Percentiles rank a stretch among this genome's conserved stretches.
Evolutionary conservation across 2,797 vertebrate species (phyloP).

Genomic region (Hoplostethus atlanticus): DNA sequence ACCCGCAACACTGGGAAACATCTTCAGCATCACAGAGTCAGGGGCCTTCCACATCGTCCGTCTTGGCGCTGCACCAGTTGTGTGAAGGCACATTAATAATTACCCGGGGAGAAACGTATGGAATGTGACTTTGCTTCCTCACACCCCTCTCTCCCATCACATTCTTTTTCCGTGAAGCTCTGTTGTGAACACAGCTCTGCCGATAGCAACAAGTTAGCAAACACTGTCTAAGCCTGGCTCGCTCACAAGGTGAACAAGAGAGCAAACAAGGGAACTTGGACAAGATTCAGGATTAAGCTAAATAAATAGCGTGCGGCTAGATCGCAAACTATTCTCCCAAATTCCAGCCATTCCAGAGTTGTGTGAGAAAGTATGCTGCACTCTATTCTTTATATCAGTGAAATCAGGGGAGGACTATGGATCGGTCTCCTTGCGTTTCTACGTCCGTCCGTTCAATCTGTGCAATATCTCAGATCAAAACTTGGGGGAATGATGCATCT

Average conservation of each 20-base stretch:
- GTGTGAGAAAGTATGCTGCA: conserved; percentile 6
- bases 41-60: conserved; percentile 8
- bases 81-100: conserved; percentile 76
- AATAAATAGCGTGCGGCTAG: conserved; percentile 28
- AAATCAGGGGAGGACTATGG: too few relatives aligned
- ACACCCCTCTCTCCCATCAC: conserved; percentile 35
- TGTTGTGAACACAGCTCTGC: conserved; percentile 34
- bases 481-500: background rate
- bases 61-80: conserved; percentile 36
- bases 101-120: conserved; percentile 70
- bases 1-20: conserved; percentile 13
- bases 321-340: conserved; percentile 41
- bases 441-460: background rate
- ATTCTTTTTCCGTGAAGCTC: conserved; percentile 45
- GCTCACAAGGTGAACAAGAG: conserved; percentile 47
- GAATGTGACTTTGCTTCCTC: conserved; percentile 75
- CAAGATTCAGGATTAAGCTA: conserved; percentile 25
- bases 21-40: conserved; percentile 4
- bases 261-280: conserved; percentile 46
- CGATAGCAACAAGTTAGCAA: conserved; percentile 60
- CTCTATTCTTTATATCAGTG: too few relatives aligned
- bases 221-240: conserved; percentile 41
- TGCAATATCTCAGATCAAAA: background rate
- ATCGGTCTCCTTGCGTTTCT: background rate
- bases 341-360: conserved; percentile 34